These are phyloP conservation scores for Hydrozoanthus gracilis DNA, from an alignment of 92 coral and sea anemone genomes.

Conservation along the genomic window DNA sequence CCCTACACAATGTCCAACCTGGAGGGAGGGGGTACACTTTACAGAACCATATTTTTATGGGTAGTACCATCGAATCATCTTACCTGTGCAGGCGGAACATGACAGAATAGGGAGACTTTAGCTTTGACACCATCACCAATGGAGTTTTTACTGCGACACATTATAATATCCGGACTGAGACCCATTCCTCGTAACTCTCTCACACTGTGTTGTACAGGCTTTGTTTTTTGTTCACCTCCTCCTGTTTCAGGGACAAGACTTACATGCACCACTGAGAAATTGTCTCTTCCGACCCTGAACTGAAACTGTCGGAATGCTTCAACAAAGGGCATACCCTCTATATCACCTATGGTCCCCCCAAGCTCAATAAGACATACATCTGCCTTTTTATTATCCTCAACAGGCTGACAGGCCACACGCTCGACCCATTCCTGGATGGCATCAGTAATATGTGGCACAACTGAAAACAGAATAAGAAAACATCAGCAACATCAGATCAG, in stretches of 20 bases:
- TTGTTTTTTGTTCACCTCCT: conserved; percentile 95
- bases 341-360: conserved; percentile 98
- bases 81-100: conserved; percentile 96
- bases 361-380: conserved; percentile 98
- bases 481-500: neutral
- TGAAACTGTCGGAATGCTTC: conserved; percentile 99
- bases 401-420: conserved; percentile 80
- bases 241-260: conserved; percentile 90
- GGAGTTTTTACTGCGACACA: conserved; percentile 86
- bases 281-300: conserved; percentile 93
- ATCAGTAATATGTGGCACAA: conserved; percentile 98
- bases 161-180: conserved; percentile 89
- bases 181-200: conserved; percentile 96
- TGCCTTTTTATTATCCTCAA: conserved; percentile 75
- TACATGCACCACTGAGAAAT: conserved; percentile 95
- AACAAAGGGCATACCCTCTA: conserved; percentile 98
- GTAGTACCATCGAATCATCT: neutral
- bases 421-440: conserved; percentile 99
- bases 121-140: conserved; percentile 75
- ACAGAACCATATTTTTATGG: too few species aligned
- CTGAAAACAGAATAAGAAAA: conserved; percentile 35
- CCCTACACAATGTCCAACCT: neutral
- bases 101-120: conserved; percentile 95
- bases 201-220: conserved; percentile 98
- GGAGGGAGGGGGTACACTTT: neutral